A percentile compares a stretch with the other conserved stretches of the same genome.
Evolutionary conservation across 2,797 vertebrate genomes (phyloP).

Genomic region (Gobionotothen gibberifrons): DNA sequence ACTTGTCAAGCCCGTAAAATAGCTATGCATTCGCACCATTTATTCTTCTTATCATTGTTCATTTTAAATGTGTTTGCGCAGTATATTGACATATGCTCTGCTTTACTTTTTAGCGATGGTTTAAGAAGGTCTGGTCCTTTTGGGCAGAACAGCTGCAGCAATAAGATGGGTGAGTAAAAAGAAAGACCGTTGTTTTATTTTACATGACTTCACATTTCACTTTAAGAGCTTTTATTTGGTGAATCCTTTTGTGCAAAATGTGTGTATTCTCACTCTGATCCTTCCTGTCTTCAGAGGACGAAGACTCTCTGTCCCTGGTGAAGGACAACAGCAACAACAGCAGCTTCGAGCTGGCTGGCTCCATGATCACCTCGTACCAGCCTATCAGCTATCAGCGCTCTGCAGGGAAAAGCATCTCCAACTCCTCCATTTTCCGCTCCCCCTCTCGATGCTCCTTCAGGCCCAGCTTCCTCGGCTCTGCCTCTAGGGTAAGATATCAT

Average conservation of each 20-base stretch:
- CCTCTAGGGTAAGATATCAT: slow-evolving; percentile 89
- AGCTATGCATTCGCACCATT: not conserved
- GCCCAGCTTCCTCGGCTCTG: slow-evolving; percentile 92
- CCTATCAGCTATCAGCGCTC: slow-evolving; percentile 86
- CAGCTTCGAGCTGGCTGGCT: slow-evolving; percentile 95
- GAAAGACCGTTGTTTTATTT: not conserved
- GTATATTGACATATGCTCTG: not conserved
- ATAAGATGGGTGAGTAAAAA: slow-evolving; percentile 79
- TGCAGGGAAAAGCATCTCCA: slow-evolving; percentile 78
- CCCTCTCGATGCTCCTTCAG: slow-evolving; percentile 94
- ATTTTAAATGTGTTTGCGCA: not conserved
- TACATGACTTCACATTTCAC: not conserved
- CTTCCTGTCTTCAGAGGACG: slow-evolving; percentile 86
- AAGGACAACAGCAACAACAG: slow-evolving; percentile 97
- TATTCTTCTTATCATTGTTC: not conserved
- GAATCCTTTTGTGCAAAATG: not conserved
- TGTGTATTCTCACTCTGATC: not conserved
- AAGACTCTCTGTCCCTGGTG: slow-evolving; percentile 87
- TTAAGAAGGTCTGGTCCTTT: slow-evolving; percentile 67
- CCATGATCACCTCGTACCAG: slow-evolving; percentile 97
- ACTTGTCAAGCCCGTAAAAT: not conserved
- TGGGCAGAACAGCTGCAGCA: slow-evolving; percentile 72
- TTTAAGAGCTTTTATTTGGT: not conserved
- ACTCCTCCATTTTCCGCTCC: slow-evolving; percentile 86
- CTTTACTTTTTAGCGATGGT: slow-evolving; percentile 70